phyloP scores from a whole-genome alignment of 2,113 vertebrate species.

The Cisticola juncidis region DNA sequence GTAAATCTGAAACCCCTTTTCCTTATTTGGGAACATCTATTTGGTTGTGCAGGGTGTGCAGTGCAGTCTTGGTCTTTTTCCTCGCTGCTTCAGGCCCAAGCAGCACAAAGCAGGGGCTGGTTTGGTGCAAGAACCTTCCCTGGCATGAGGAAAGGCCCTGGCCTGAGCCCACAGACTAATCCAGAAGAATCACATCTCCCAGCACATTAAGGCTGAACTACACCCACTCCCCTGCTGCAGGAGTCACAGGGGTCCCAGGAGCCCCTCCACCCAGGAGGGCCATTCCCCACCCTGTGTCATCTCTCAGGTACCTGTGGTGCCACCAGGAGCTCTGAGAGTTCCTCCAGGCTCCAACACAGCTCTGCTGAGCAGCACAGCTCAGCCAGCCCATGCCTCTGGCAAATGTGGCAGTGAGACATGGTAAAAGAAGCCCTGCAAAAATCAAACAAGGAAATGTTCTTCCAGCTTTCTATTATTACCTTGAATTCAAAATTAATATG shows the following conservation, averaged over 20 bases:
- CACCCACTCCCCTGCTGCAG: rapidly evolving
- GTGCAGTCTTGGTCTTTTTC: no score
- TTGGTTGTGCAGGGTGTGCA: no score
- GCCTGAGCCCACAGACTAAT: not conserved
- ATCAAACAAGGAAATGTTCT: not conserved
- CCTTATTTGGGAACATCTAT: no score
- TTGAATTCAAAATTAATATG: not conserved
- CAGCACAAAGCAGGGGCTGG: not conserved
- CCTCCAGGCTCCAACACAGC: not conserved
- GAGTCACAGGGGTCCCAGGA: not conserved
- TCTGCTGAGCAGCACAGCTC: not conserved
- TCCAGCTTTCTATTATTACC: not conserved
- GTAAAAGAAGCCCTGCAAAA: not conserved
- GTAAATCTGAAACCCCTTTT: no score
- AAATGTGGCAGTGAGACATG: rapidly evolving
- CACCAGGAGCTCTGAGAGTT: not conserved
- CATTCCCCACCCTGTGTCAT: rapidly evolving
- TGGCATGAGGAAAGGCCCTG: not conserved
- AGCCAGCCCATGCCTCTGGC: not conserved
- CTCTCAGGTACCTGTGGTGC: not conserved
- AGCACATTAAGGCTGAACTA: not conserved
- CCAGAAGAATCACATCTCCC: not conserved
- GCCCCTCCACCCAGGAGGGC: not conserved
- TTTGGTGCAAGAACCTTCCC: not conserved
- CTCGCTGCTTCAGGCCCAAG: not conserved